phyloP scores from a whole-genome alignment of 2,888 invertebrate species.

The Heliconius sara region DNA sequence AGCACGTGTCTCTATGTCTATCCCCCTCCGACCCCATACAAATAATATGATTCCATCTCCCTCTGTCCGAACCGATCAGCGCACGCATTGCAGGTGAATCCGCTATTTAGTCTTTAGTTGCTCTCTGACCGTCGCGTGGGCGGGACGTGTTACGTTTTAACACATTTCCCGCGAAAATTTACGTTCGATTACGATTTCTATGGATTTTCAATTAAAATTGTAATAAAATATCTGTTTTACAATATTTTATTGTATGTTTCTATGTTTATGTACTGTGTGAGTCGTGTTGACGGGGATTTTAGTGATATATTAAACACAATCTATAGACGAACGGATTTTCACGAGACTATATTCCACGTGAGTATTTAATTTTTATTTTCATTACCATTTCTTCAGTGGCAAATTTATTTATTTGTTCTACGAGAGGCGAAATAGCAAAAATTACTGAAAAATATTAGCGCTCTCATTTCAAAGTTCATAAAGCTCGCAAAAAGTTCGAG shows the following conservation, averaged over 20 bases:
- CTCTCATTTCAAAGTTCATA: constrained; percentile 50
- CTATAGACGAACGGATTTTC: constrained; percentile 50
- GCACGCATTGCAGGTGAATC: constrained; percentile 83
- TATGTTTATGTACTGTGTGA: constrained; percentile 48
- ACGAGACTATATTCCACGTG: constrained; percentile 47
- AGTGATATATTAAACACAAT: constrained; percentile 57
- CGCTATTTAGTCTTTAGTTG: constrained; percentile 65
- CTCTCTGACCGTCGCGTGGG: constrained; percentile 65
- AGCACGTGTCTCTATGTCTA: constrained; percentile 72
- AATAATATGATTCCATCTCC: constrained; percentile 54
- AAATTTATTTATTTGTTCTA: constrained; percentile 12
- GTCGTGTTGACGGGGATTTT: constrained; percentile 57
- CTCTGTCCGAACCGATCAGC: constrained; percentile 68
- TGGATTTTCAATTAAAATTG: background rate
- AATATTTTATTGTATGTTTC: constrained; percentile 64
- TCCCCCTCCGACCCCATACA: constrained; percentile 56
- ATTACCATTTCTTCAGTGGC: background rate
- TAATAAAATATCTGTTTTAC: constrained; percentile 45
- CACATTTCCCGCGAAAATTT: constrained; percentile 79
- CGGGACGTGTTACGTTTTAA: constrained; percentile 59
- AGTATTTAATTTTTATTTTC: constrained; percentile 42
- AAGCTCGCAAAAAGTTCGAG: constrained; percentile 49
- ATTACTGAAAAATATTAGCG: constrained; percentile 61
- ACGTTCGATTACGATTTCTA: constrained; percentile 52
- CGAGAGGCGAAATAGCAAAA: constrained; percentile 51